phyloP scores from a whole-genome alignment of 2,113 vertebrate species.

The Gopherus flavomarginatus region DNA sequence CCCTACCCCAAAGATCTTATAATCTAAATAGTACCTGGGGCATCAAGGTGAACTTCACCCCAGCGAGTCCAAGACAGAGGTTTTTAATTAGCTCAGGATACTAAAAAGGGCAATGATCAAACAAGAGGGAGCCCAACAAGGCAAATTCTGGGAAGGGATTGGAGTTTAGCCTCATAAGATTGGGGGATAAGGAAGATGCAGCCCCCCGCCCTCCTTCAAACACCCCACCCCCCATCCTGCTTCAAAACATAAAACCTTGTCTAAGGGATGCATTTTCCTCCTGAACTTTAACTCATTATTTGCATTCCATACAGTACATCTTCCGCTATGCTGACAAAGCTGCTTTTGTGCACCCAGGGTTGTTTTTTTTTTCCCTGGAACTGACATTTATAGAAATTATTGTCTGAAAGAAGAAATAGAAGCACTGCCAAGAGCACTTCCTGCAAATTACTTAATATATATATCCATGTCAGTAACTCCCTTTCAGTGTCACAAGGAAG shows the following conservation, averaged over 20 bases:
- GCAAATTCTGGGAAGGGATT: not conserved
- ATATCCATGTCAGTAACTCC: not conserved
- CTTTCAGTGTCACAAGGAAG: not conserved
- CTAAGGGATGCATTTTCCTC: not conserved
- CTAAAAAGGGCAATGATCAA: not conserved
- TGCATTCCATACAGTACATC: not conserved
- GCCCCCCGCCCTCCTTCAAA: no score
- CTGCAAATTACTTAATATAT: conserved; percentile 37
- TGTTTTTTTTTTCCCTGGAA: not conserved
- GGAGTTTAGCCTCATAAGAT: not conserved
- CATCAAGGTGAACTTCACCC: not conserved
- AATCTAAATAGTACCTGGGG: accelerated
- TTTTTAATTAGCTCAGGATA: not conserved
- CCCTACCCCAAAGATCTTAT: not conserved
- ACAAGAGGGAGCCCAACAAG: not conserved
- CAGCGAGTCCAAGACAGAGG: not conserved
- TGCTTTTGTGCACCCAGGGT: conserved; percentile 35
- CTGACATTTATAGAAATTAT: conserved; percentile 34
- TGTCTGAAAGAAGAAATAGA: conserved; percentile 2
- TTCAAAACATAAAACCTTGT: not conserved
- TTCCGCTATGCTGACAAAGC: not conserved
- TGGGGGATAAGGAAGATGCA: not conserved
- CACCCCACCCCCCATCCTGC: not conserved
- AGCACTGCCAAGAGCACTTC: conserved; percentile 37
- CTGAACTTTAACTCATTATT: not conserved